Conservation (phyloP, 2,797 vertebrate genomes). For the Xenops minutus region DNA sequence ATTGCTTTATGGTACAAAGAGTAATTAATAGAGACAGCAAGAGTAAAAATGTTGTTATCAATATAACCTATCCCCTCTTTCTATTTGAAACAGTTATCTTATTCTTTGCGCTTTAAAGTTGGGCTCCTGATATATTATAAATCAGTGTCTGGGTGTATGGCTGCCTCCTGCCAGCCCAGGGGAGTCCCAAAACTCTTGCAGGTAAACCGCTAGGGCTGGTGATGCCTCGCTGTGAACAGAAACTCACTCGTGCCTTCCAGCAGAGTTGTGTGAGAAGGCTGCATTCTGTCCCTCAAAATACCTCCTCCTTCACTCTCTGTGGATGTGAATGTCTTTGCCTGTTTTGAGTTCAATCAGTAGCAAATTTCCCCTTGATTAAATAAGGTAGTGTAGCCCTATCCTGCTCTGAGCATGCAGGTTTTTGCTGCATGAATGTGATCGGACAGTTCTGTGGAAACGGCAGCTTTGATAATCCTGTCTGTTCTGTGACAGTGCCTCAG, state of each 20-base stretch:
- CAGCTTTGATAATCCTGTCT: neutral
- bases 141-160: neutral
- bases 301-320: neutral
- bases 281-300: accelerated
- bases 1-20: neutral
- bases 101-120: neutral
- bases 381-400: neutral
- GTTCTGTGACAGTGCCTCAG: neutral
- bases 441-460: neutral
- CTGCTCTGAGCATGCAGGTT: neutral
- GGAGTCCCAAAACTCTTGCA: neutral
- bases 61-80: neutral
- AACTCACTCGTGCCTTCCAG: accelerated
- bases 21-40: neutral
- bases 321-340: neutral
- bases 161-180: neutral
- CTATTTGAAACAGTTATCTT: neutral
- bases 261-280: accelerated
- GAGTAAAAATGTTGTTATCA: neutral
- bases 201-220: neutral
- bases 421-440: neutral
- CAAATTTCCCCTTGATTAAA: neutral
- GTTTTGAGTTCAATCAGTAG: neutral
- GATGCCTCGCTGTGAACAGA: accelerated
- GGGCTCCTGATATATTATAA: neutral